A percentile compares a stretch with the other conserved stretches of the same genome.
These are phyloP conservation scores for Diceros bicornis DNA, from an alignment of 2,797 vertebrate genomes.

Conservation along the genomic window DNA sequence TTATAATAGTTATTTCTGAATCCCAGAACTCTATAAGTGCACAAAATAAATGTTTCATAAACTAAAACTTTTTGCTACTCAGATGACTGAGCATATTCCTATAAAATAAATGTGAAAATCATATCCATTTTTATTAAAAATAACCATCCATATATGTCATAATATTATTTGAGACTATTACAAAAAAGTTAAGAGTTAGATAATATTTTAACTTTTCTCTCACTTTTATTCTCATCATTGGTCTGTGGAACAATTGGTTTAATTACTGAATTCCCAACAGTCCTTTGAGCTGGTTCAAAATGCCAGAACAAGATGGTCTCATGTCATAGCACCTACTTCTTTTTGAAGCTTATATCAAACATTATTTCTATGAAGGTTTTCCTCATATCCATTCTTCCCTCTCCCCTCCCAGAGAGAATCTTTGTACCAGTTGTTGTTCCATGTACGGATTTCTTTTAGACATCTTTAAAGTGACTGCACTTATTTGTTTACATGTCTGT, in stretches of 20 bases:
- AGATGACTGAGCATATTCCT: neutral
- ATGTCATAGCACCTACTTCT: neutral
- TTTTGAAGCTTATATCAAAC: neutral
- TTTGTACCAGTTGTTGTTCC: neutral
- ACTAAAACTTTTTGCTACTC: neutral
- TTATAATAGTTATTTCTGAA: conserved; percentile 63
- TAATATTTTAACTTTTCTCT: neutral
- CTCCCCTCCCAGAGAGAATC: neutral
- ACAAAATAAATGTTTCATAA: conserved; percentile 55
- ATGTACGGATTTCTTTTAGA: neutral
- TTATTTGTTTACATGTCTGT: neutral
- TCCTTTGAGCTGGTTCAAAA: neutral
- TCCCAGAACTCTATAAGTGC: neutral
- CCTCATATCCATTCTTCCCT: neutral
- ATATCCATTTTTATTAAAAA: conserved; percentile 24
- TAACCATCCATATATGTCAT: neutral
- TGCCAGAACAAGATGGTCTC: neutral
- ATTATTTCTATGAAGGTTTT: conserved; percentile 23
- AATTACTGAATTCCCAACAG: neutral
- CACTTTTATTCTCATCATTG: conserved; percentile 30
- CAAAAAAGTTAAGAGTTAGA: neutral
- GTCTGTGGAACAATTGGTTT: neutral
- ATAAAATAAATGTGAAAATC: conserved; percentile 39
- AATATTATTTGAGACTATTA: conserved; percentile 21
- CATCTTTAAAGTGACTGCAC: neutral